Base-by-base conservation (phyloP, 2,888 invertebrate species). In the Teleogryllus oceanicus region DNA sequence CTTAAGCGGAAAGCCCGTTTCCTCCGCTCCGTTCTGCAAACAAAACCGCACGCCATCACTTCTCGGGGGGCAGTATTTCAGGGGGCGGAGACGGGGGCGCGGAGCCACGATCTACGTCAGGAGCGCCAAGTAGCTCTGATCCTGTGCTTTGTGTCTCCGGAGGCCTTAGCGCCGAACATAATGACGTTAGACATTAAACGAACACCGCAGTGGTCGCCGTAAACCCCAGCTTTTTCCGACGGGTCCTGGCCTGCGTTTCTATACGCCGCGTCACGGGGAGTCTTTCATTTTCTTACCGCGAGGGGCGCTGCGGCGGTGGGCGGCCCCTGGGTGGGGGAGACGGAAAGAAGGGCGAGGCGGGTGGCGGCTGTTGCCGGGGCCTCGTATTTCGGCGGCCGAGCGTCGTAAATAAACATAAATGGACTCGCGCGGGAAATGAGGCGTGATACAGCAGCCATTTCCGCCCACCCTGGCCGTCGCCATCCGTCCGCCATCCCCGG, bases 1-100 rank as follows among this genome's bases (percentile, higher is more conserved):
- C 62, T 62, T 37, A 62, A 62, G 62, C 62, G 62, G 62, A 62
- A 62, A 62, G 62, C 62, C n/a, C 62, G 62, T 62, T 62, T 62
- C 62, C 62, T 13, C 62, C 62, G 11, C 62, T n/a, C 13, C 62
- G 62, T 4, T 62, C 62, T 62, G 62, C 62, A 62, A 62, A 62
- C 62, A 62, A 62, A 62, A 62, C 62, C 62, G 62, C n/a, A 62
- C 62, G 62, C 13, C 62, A 62, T 62, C 62, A n/a, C 62, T 62
- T 62, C 62, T 62, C 62, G 16, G 13, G 62, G 62, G 13, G 62
- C 62, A 62, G 62, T 62, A 62, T 62, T 62, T 62, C 62, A 18
- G 37, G 8, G 37, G 37, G 37, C 1, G 37, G 37, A 8, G 37
- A 37, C 37, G 37, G 5, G 37, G 37, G 37, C 37, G 37, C 8